phyloP scores from a whole-genome alignment of 53 echinoderm and acorn worm species.

The Glandiceps talaboti region DNA sequence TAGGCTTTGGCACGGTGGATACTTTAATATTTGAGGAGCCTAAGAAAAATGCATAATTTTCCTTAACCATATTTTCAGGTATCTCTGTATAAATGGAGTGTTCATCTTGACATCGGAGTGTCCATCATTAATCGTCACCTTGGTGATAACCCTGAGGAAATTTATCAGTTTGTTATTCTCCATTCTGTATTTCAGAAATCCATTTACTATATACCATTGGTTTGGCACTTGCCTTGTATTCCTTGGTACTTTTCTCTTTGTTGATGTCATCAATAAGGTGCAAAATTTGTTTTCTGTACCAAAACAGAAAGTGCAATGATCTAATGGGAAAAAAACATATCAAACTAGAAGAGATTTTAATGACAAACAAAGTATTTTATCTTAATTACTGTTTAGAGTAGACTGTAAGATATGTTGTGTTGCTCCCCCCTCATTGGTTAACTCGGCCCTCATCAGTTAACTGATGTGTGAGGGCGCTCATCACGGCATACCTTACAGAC shows the following conservation, averaged over 20 bases:
- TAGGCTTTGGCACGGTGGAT: not conserved
- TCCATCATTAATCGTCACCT: constrained; percentile 79
- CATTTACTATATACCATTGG: constrained; percentile 89
- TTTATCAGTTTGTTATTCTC: constrained; percentile 84
- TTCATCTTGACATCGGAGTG: constrained; percentile 95
- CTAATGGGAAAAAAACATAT: too few relatives aligned
- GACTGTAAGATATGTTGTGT: too few relatives aligned
- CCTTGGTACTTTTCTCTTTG: constrained; percentile 63
- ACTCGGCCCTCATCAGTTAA: too few relatives aligned
- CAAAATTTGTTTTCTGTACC: constrained; percentile 12
- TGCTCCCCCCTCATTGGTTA: too few relatives aligned
- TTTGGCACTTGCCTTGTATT: constrained; percentile 69
- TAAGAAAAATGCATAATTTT: not conserved
- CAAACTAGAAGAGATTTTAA: too few relatives aligned
- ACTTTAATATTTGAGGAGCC: not conserved
- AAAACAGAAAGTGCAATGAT: not conserved
- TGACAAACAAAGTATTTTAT: too few relatives aligned
- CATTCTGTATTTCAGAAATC: constrained; percentile 82
- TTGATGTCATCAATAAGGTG: constrained; percentile 58
- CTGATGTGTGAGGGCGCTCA: too few relatives aligned
- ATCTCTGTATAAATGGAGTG: constrained; percentile 84
- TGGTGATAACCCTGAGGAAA: constrained; percentile 85
- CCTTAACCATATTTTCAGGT: constrained; percentile 38
- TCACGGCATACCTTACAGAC: too few relatives aligned
- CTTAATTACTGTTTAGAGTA: too few relatives aligned